Percentiles rank a stretch among this genome's conserved stretches.
phyloP scores from a whole-genome alignment of 2,888 invertebrate genomes.

The Cryptophagus acutangulus region DNA sequence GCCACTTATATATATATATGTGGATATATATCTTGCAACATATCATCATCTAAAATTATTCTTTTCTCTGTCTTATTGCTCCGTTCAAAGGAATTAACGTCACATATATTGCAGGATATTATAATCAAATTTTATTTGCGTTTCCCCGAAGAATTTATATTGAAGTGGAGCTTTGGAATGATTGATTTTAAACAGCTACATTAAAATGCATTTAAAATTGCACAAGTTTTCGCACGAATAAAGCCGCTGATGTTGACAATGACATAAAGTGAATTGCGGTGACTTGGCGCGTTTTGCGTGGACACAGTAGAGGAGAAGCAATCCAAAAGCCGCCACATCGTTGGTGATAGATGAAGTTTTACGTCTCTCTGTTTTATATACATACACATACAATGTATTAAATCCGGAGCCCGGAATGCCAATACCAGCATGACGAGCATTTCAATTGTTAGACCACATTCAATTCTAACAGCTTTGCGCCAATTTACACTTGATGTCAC shows the following conservation, averaged over 20 bases:
- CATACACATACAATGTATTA: conserved; percentile 39
- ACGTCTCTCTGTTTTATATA: conserved; percentile 45
- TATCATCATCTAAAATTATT: too few relatives aligned
- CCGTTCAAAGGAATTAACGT: too few relatives aligned
- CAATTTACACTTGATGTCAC: conserved; percentile 24
- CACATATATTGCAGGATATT: too few relatives aligned
- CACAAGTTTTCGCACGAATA: not conserved
- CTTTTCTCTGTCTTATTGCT: too few relatives aligned
- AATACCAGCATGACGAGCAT: conserved; percentile 46
- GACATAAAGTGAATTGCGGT: not conserved
- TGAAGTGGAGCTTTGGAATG: not conserved
- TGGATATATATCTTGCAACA: not conserved
- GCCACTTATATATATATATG: conserved; percentile 18
- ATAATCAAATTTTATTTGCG: too few relatives aligned
- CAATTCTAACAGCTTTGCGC: conserved; percentile 19
- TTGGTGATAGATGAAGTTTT: conserved; percentile 39
- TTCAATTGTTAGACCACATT: conserved; percentile 42
- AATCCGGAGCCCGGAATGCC: conserved; percentile 46
- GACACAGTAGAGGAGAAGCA: conserved; percentile 31
- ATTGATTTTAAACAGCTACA: not conserved
- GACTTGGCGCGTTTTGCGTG: conserved; percentile 26
- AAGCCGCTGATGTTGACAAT: not conserved
- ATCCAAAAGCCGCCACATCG: conserved; percentile 39
- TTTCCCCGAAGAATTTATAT: too few relatives aligned
- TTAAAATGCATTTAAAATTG: not conserved